These are phyloP conservation scores for Dendrocincla fuliginosa DNA, from an alignment of 2,797 vertebrate genomes.

Conservation along the genomic window DNA sequence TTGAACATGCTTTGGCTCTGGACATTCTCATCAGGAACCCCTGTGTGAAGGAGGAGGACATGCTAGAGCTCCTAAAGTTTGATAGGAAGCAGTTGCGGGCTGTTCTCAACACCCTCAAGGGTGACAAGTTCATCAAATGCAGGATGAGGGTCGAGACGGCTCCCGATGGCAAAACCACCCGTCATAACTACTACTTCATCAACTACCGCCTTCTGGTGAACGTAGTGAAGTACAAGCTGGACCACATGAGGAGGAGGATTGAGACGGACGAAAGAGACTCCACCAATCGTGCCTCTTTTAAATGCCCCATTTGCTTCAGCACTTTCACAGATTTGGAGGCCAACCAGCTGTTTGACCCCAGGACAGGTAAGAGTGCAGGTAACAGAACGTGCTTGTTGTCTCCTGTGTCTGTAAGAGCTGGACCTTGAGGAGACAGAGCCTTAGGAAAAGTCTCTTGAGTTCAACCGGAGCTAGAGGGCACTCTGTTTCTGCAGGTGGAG, in stretches of 20 bases:
- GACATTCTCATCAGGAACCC: constrained; percentile 96
- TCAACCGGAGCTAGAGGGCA: neutral
- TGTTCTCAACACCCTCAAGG: constrained; percentile 94
- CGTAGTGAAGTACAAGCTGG: constrained; percentile 97
- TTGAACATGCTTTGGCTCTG: constrained; percentile 93
- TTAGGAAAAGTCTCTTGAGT: neutral
- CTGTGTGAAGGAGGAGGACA: constrained; percentile 97
- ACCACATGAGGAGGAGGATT: constrained; percentile 97
- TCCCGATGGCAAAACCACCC: constrained; percentile 93
- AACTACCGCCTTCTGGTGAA: constrained; percentile 96
- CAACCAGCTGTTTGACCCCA: constrained; percentile 94
- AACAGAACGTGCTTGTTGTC: neutral
- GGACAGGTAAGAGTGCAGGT: constrained; percentile 84
- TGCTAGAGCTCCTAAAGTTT: constrained; percentile 97
- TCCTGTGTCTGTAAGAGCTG: neutral
- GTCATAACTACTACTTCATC: constrained; percentile 99
- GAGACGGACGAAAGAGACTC: constrained; percentile 98
- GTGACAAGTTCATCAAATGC: constrained; percentile 98
- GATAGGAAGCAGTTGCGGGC: constrained; percentile 96
- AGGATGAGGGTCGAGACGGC: constrained; percentile 97
- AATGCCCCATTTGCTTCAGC: constrained; percentile 91
- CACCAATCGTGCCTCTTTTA: constrained; percentile 95
- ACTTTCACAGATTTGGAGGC: constrained; percentile 98
- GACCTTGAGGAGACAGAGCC: neutral
- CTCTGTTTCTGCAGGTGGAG: constrained; percentile 30